Conservation (phyloP, 1,140 invertebrate species). For the Penaeus indicus region DNA sequence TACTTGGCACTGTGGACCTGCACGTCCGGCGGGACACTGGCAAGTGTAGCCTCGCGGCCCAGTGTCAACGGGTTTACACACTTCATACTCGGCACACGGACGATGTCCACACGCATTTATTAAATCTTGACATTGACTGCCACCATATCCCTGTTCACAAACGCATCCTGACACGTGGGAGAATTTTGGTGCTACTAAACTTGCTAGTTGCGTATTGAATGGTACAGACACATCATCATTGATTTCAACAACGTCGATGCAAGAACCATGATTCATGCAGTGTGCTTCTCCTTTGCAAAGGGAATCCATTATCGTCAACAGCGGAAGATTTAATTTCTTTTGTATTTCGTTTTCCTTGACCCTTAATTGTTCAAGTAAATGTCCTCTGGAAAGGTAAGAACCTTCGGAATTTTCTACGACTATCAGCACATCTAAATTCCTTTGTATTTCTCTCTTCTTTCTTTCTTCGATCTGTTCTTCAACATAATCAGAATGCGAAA, state of each 20-base stretch:
- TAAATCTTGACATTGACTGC: conserved; percentile 73
- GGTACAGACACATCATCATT: conserved; percentile 77
- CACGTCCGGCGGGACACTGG: conserved; percentile 81
- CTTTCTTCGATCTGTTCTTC: conserved; percentile 71
- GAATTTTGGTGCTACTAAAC: conserved; percentile 82
- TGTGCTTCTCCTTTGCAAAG: conserved; percentile 81
- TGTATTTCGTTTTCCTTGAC: conserved; percentile 82
- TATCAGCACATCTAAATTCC: conserved; percentile 88
- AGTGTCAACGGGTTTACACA: conserved; percentile 80
- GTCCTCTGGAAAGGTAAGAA: conserved; percentile 75
- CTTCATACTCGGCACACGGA: conserved; percentile 79
- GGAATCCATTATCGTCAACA: conserved; percentile 79
- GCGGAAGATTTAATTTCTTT: conserved; percentile 80
- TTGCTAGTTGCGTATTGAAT: conserved; percentile 82
- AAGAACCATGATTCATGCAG: conserved; percentile 84
- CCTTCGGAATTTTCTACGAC: conserved; percentile 78
- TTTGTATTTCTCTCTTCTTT: conserved; percentile 67
- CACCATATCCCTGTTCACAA: conserved; percentile 87
- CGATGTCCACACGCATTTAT: conserved; percentile 84
- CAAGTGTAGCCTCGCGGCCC: conserved; percentile 81
- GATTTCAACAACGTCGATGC: conserved; percentile 82
- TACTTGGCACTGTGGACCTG: conserved; percentile 78
- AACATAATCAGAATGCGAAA: conserved; percentile 73
- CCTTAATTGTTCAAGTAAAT: conserved; percentile 78
- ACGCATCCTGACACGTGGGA: conserved; percentile 84